phyloP scores from a whole-genome alignment of 2,797 vertebrate genomes.

The Toxotes lorentzi region DNA sequence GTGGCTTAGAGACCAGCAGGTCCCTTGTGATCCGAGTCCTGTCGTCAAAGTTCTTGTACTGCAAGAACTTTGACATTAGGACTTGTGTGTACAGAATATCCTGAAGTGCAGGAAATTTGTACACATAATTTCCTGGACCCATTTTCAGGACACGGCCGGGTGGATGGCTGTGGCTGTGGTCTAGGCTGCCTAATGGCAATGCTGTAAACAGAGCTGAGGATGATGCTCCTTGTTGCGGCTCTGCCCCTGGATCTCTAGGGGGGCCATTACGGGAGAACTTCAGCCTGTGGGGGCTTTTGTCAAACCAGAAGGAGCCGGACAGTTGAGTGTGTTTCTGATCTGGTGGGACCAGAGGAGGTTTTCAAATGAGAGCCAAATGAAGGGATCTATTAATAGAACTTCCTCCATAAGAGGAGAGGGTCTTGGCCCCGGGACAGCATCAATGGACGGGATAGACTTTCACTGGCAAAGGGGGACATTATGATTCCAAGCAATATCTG shows the following conservation, averaged over 20 bases:
- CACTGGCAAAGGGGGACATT: constrained; percentile 46
- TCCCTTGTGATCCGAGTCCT: constrained; percentile 14
- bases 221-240: constrained; percentile 22
- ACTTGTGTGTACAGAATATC: constrained; percentile 16
- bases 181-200: constrained; percentile 52
- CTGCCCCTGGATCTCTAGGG: constrained; percentile 46
- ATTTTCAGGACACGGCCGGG: constrained; percentile 21
- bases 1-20: constrained; percentile 1
- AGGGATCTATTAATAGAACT: constrained; percentile 71
- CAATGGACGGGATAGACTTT: constrained; percentile 52
- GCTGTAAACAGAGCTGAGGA: constrained; percentile 17
- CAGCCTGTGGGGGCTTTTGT: constrained; percentile 32
- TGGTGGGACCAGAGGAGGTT: constrained; percentile 36
- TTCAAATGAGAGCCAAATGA: constrained; percentile 48
- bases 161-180: constrained; percentile 34
- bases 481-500: constrained; percentile 49
- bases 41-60: constrained; percentile 23
- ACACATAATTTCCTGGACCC: constrained; percentile 27
- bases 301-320: constrained; percentile 35
- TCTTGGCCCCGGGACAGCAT: constrained; percentile 56
- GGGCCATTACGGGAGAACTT: constrained; percentile 53
- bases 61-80: too few species aligned
- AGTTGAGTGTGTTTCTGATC: constrained; percentile 49
- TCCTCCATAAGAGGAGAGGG: constrained; percentile 47
- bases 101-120: constrained; percentile 36